A percentile compares a stretch with the other conserved stretches of the same genome.
These are phyloP conservation scores for Gryllus longicercus DNA, from an alignment of 2,888 invertebrate species.

Conservation along the genomic window DNA sequence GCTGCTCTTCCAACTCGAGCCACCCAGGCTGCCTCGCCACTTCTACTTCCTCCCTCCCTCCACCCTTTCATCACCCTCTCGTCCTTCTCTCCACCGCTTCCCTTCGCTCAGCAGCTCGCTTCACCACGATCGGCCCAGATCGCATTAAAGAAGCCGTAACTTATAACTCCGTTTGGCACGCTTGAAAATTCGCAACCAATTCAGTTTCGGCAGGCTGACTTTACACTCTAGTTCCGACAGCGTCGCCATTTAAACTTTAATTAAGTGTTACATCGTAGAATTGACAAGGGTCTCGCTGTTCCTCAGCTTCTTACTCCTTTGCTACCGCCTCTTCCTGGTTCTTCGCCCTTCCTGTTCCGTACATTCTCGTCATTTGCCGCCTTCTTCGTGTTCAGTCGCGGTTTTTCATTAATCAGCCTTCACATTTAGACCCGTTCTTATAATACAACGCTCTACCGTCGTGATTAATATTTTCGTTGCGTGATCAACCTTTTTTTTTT, in stretches of 20 bases:
- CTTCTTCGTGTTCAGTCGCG: no score
- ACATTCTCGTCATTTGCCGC: no score
- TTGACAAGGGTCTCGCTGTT: background rate
- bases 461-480: background rate
- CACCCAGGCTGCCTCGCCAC: background rate
- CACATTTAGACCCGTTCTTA: no score
- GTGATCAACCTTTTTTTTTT: no score
- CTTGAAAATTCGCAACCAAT: background rate
- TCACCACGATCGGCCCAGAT: background rate
- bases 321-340: background rate
- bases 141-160: constrained; percentile 2
- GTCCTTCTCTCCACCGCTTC: background rate
- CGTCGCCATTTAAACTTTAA: background rate
- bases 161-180: constrained; percentile 17
- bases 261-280: background rate
- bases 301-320: background rate
- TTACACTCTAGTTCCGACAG: background rate
- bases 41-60: background rate
- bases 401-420: no score
- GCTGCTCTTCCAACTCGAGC: background rate
- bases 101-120: background rate
- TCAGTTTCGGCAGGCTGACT: background rate
- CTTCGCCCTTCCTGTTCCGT: no score
- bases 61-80: background rate
- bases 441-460: background rate